Percentiles rank a stretch among this genome's conserved stretches.
These are phyloP conservation scores for Cyclargus thomasi DNA, from an alignment of 1,140 invertebrate genomes.

Conservation along the genomic window DNA sequence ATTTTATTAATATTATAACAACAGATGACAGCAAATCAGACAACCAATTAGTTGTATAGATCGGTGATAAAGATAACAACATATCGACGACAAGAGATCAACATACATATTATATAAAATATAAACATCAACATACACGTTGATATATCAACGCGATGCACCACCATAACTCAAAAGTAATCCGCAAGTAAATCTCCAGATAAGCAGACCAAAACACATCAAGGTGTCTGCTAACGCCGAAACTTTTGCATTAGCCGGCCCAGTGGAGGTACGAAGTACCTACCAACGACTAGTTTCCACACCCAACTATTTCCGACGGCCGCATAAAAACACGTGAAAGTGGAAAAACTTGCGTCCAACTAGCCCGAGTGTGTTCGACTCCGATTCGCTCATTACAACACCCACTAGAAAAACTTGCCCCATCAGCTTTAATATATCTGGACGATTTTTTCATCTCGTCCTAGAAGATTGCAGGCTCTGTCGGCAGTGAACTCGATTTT, in stretches of 20 bases:
- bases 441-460: background rate
- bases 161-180: background rate
- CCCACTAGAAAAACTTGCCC: conserved; percentile 5
- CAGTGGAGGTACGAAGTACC: background rate
- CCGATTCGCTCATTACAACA: conserved; percentile 4
- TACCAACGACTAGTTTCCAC: background rate
- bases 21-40: no score
- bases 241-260: conserved; percentile 9
- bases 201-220: background rate
- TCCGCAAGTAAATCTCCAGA: background rate
- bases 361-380: background rate
- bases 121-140: background rate
- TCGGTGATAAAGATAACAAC: no score
- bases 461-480: no score
- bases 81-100: no score
- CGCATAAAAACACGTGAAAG: conserved; percentile 10
- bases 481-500: no score
- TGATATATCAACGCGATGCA: background rate
- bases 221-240: background rate
- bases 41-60: no score
- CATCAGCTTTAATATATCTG: background rate
- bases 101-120: no score
- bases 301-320: background rate
- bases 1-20: no score
- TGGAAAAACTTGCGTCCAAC: background rate